Evolutionary conservation across 2,113 vertebrate species (phyloP), one percentile per base, ranked within the genome.

Genomic region (Apodemus sylvaticus): DNA sequence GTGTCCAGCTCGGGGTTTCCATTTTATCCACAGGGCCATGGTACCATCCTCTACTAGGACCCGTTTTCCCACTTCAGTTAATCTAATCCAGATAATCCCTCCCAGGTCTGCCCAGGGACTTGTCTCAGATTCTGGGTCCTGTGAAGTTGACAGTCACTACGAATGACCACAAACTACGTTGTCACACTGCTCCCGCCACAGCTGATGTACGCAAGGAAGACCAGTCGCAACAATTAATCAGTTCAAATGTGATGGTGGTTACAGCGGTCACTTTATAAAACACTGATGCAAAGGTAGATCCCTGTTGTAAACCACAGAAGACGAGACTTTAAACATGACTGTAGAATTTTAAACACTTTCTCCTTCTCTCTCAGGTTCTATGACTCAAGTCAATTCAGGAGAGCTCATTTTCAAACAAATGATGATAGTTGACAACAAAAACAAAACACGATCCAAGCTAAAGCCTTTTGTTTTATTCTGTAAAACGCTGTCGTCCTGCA

Each of bases 401-500:
- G 36, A 71, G 91, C 22, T 95, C 86, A 83, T 95, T 97, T 92
- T 93, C 88, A 96, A 93, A 96, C 34, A 94, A 92, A 90, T 26
- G 45, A 83, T 45, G 71, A 71, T 34, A 86, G 77, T 48, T 91
- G 91, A 90, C 71, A 85, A 45, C 39, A 62, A 78, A 93, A 22
- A 87, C 22, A 74, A 95, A 94, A 87, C 85, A 76, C 42, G n/a
- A 95, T 73, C 85, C 79, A 58, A 91, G 73, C 45, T 83, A 86
- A 96, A 60, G 76, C 74, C 79, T 86, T 97, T 90, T 77, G 68
- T 90, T 90, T 90, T 92, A 93, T 88, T 76, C 48, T 53, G 64
- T 34, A 26, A 7, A 48, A 71, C n/a, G 70, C 22, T 70, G 24
- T 60, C 68, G 24, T 88, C 53, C 3, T 34, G 68, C 48, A 86